Evolutionary conservation across 1,140 invertebrate species (phyloP), one percentile per base, ranked within the genome.

Genomic region (Mactra quadrangularis): DNA sequence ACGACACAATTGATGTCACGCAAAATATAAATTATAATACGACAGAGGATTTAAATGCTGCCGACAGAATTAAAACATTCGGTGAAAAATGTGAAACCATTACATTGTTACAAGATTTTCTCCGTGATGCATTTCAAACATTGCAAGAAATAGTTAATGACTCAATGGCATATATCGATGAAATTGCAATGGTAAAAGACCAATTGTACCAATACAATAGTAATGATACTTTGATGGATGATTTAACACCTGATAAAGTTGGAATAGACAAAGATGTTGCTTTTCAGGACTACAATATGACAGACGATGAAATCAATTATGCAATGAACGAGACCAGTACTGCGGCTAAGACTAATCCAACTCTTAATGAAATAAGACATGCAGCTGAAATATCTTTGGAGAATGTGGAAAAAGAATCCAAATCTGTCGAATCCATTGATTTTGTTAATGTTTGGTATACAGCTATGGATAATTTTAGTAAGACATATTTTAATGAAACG

Each of bases 401-500:
- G 17, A 35, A 31, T 22, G 3, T 78, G 4, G 25, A 78, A 1
- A 29, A n/a, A 22, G 29, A 78, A 68, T 22, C 15, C 15, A 27
- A 78, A 33, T 33, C 31, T 13, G 25, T 64, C 3, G 60, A 68
- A 19, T 45, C 35, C 3, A 57, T 78, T 22, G 29, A 55, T 31
- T 60, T 78, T 45, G 25, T 78, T n/a, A 52, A 52, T 35, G 29
- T 64, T 22, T 78, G 76, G 74, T 57, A 50, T 13, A n/a, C n/a
- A n/a, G n/a, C n/a, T n/a, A n/a, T n/a, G n/a, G n/a, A n/a, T n/a
- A n/a, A n/a, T n/a, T n/a, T n/a, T n/a, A n/a, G n/a, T n/a, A n/a
- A n/a, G n/a, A n/a, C n/a, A n/a, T n/a, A n/a, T n/a, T n/a, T n/a
- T n/a, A n/a, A n/a, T n/a, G n/a, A n/a, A n/a, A n/a, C n/a, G n/a